phyloP scores from a whole-genome alignment of 2,113 vertebrate genomes.

The Sphyrna mokarran region DNA sequence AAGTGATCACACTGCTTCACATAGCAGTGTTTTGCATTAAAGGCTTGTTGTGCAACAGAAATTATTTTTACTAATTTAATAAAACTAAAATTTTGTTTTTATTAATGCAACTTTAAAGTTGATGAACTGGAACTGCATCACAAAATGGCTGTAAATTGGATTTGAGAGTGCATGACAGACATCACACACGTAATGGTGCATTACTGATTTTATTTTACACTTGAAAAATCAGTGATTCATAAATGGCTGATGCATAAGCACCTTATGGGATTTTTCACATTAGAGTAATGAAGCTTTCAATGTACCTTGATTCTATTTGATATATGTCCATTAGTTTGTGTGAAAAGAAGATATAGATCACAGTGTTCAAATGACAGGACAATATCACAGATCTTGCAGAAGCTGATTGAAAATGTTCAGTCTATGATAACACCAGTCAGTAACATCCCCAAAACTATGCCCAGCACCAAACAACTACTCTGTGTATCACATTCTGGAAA shows the following conservation, averaged over 20 bases:
- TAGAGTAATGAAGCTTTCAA: background rate
- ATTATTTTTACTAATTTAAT: conserved; percentile 2
- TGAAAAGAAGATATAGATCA: background rate
- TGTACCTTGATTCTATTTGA: background rate
- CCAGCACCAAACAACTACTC: background rate
- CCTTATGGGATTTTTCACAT: background rate
- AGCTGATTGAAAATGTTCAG: background rate
- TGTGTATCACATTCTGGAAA: background rate
- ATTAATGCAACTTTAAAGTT: background rate
- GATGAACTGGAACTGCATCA: background rate
- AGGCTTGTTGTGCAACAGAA: background rate
- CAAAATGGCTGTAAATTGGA: background rate
- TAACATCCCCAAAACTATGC: background rate
- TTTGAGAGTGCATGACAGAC: background rate
- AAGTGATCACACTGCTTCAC: background rate
- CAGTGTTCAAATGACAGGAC: background rate
- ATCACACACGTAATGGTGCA: background rate
- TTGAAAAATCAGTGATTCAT: background rate
- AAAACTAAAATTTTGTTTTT: background rate
- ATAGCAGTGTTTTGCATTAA: background rate
- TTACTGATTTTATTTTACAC: background rate
- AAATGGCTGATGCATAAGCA: background rate
- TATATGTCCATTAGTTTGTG: background rate
- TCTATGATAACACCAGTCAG: background rate
- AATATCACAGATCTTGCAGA: background rate